These are phyloP conservation scores for Lasioglossum malachurum DNA, from an alignment of 2,888 invertebrate genomes.

Conservation along the genomic window DNA sequence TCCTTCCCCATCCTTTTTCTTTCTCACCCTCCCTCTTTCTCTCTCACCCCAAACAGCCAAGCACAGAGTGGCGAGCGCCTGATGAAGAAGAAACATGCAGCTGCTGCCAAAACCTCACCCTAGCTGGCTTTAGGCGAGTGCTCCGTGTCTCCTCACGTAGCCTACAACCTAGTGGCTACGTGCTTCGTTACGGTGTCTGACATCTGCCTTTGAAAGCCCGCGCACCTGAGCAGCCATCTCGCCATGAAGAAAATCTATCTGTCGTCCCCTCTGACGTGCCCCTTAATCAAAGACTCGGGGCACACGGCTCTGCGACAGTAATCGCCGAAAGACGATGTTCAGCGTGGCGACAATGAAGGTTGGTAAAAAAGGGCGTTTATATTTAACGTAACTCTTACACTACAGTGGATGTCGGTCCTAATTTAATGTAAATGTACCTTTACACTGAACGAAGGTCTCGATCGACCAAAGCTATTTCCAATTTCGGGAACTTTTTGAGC, in stretches of 20 bases:
- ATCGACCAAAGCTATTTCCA: neutral
- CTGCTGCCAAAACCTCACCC: constrained; percentile 22
- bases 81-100: constrained; percentile 24
- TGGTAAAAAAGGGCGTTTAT: too few species aligned
- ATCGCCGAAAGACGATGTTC: neutral
- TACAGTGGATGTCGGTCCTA: too few species aligned
- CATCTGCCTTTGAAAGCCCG: constrained; percentile 15
- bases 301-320: neutral
- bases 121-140: neutral
- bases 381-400: too few species aligned
- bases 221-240: neutral
- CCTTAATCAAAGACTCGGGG: constrained; percentile 5
- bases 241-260: neutral
- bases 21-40: neutral
- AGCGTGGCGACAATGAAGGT: neutral
- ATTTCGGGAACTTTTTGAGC: neutral
- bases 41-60: neutral
- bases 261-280: neutral
- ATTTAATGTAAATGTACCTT: too few species aligned
- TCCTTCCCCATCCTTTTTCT: constrained; percentile 7
- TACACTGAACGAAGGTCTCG: too few species aligned
- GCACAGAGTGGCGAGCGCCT: constrained; percentile 14
- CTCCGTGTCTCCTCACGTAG: neutral
- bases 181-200: constrained; percentile 2
- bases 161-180: neutral